Percentiles rank a stretch among this genome's conserved stretches.
These are phyloP conservation scores for Archegozetes longisetosus DNA, from an alignment of 1,140 invertebrate species.

Conservation along the genomic window DNA sequence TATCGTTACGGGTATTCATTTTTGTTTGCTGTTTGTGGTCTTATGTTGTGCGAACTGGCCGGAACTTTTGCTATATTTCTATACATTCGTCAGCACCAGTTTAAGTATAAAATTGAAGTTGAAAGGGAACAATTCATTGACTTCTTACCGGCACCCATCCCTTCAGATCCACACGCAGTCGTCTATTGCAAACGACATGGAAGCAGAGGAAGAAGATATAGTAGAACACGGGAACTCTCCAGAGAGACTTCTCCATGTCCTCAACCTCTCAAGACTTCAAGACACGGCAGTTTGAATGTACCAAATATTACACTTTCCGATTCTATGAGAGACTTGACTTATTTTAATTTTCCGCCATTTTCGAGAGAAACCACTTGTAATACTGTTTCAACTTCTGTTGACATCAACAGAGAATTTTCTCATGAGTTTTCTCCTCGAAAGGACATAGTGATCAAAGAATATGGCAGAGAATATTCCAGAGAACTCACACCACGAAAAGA, in stretches of 20 bases:
- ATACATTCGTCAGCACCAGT: slow-evolving; percentile 56
- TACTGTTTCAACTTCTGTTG: slow-evolving; percentile 39
- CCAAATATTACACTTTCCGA: slow-evolving; percentile 18
- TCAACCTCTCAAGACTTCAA: not conserved
- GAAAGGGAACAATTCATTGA: slow-evolving; percentile 28
- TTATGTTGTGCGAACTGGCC: slow-evolving; percentile 61
- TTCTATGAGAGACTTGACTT: slow-evolving; percentile 24
- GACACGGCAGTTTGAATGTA: not conserved
- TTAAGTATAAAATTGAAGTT: slow-evolving; percentile 26
- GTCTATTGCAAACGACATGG: slow-evolving; percentile 14
- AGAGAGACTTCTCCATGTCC: slow-evolving; percentile 19
- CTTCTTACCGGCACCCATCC: not conserved
- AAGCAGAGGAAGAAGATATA: slow-evolving; percentile 8
- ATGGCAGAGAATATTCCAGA: not conserved
- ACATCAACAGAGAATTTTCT: slow-evolving; percentile 34
- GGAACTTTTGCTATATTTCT: slow-evolving; percentile 70
- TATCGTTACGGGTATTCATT: slow-evolving; percentile 74
- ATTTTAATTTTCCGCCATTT: slow-evolving; percentile 25
- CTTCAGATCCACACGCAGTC: not conserved
- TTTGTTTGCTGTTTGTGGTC: slow-evolving; percentile 61
- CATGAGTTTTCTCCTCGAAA: slow-evolving; percentile 19
- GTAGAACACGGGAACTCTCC: slow-evolving; percentile 3
- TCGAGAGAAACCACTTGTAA: slow-evolving; percentile 35
- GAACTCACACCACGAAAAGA: not conserved
- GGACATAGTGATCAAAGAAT: not conserved